A percentile compares a stretch with the other conserved stretches of the same genome.
These are phyloP conservation scores for Microcebus ravelobensis DNA, from an alignment of 2,113 vertebrate species.

Conservation along the genomic window DNA sequence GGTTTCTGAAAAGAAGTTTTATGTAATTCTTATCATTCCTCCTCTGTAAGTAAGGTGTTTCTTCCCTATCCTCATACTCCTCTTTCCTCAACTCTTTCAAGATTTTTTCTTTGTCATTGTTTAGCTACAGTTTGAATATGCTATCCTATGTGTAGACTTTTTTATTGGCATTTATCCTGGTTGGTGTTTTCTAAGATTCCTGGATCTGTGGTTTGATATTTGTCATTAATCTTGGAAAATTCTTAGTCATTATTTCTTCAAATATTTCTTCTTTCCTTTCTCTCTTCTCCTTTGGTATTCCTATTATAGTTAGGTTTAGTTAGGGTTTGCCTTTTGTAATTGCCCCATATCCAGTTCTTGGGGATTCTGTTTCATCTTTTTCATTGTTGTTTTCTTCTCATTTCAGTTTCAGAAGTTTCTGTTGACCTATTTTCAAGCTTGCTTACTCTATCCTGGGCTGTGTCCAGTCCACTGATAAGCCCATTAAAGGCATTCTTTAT, in stretches of 20 bases:
- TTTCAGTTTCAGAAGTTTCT: slow-evolving; percentile 4
- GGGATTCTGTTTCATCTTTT: neutral
- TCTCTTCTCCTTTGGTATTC: neutral
- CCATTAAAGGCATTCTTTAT: neutral
- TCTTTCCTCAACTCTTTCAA: neutral
- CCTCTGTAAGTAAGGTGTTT: neutral
- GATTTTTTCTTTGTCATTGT: slow-evolving; percentile 14
- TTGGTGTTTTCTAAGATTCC: slow-evolving; percentile 15
- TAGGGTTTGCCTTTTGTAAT: neutral
- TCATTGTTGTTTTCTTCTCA: neutral
- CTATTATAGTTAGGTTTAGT: neutral
- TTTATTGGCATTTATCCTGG: neutral
- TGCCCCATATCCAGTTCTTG: neutral
- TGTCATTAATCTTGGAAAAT: slow-evolving; percentile 8
- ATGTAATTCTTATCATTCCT: neutral
- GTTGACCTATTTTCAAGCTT: neutral
- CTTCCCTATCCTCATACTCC: neutral
- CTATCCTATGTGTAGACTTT: neutral
- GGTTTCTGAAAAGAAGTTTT: neutral
- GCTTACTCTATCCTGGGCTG: neutral
- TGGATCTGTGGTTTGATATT: neutral
- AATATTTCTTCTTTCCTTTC: neutral
- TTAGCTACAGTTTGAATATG: neutral
- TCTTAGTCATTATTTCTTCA: slow-evolving; percentile 14
- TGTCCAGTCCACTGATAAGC: neutral